Conservation (phyloP, 2,888 invertebrate genomes). For the Agrotis exclamationis region DNA sequence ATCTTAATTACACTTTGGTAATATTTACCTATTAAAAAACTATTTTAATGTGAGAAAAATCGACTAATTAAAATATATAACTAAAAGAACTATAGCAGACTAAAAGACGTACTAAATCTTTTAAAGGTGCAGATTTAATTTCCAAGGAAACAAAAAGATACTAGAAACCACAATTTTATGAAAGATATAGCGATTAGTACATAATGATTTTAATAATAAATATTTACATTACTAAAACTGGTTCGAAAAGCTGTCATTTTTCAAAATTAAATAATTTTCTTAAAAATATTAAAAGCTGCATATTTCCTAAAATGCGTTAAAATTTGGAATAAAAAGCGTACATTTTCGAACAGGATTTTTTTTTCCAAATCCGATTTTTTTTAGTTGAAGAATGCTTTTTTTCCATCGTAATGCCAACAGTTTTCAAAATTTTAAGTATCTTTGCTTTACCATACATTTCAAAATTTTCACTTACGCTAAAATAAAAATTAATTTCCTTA, state of each 20-base stretch:
- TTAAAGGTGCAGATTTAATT: constrained; percentile 43
- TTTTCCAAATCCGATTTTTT: constrained; percentile 46
- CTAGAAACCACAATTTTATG: constrained; percentile 31
- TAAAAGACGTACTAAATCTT: constrained; percentile 45
- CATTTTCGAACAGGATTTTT: constrained; percentile 30
- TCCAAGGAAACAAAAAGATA: constrained; percentile 30
- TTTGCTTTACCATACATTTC: constrained; percentile 65
- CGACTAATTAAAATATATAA: constrained; percentile 48
- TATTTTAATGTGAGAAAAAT: constrained; percentile 79
- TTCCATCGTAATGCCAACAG: constrained; percentile 41
- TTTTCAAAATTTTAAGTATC: constrained; percentile 71
- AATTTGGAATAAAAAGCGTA: constrained; percentile 39
- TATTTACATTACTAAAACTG: constrained; percentile 70
- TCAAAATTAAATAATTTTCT: constrained; percentile 3
- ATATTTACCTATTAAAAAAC: constrained; percentile 87
- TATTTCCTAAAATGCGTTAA: constrained; percentile 41
- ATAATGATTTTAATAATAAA: constrained; percentile 62
- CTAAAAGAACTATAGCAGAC: constrained; percentile 53
- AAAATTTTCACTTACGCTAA: constrained; percentile 59
- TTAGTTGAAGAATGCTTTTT: constrained; percentile 28
- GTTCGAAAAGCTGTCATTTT: constrained; percentile 51
- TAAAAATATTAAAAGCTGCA: constrained; percentile 43
- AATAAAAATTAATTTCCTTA: constrained; percentile 71
- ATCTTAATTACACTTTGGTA: constrained; percentile 91
- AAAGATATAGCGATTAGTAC: constrained; percentile 54